Conservation (phyloP, 2,888 invertebrate species). For the Bruchidius siliquastri region DNA sequence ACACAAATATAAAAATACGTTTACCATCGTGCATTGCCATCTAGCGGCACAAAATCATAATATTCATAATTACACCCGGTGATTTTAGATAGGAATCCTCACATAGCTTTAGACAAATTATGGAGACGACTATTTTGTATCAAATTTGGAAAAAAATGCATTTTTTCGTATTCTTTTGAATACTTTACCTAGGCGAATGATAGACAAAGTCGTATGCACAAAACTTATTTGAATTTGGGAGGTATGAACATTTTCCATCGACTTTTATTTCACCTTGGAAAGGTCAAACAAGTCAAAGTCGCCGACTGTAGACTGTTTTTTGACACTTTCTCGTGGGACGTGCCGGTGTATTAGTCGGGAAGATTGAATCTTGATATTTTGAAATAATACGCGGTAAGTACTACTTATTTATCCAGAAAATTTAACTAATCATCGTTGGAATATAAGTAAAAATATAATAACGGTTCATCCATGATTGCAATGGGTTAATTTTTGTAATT, state of each 20-base stretch:
- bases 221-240: neutral
- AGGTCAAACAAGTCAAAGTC: constrained; percentile 5
- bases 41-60: no score
- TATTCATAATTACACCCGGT: no score
- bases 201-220: no score
- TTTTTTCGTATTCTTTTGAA: no score
- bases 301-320: neutral
- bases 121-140: no score
- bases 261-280: constrained; percentile 11
- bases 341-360: neutral
- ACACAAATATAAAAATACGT: no score
- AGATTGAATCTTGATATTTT: neutral
- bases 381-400: neutral
- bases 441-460: neutral
- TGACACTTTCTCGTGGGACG: constrained; percentile 6
- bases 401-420: neutral
- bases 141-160: no score
- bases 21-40: no score
- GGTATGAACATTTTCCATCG: neutral
- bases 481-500: neutral
- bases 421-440: neutral
- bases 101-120: no score
- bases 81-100: no score
- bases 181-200: no score
- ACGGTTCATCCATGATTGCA: neutral